These are phyloP conservation scores for Kryphioiulus occultus DNA, from an alignment of 2,888 invertebrate species.

Conservation along the genomic window DNA sequence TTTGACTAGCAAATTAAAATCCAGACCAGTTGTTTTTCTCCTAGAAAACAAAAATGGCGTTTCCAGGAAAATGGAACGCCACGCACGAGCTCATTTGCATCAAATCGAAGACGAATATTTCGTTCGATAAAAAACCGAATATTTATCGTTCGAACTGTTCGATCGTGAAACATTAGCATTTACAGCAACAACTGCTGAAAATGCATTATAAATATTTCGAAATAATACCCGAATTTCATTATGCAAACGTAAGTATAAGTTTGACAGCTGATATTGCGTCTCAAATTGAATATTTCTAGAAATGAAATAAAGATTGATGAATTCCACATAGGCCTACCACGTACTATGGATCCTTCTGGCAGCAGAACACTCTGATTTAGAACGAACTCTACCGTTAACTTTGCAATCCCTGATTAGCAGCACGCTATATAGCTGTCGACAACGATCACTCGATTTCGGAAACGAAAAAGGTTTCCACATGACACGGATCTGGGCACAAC, in stretches of 20 bases:
- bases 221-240: not conserved
- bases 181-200: too few relatives aligned
- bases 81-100: not conserved
- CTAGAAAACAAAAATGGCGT: not conserved
- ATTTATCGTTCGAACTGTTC: too few relatives aligned
- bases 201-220: not conserved
- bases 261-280: not conserved
- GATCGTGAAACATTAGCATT: too few relatives aligned
- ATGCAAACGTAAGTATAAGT: not conserved
- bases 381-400: not conserved
- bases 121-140: too few relatives aligned
- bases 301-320: not conserved
- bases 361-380: not conserved
- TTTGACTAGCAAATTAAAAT: too few relatives aligned
- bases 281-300: not conserved
- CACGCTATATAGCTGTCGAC: not conserved
- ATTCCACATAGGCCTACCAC: conserved; percentile 9
- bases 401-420: not conserved
- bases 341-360: conserved; percentile 3
- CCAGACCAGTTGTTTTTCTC: not conserved
- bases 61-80: not conserved
- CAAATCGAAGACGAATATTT: not conserved
- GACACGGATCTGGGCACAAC: not conserved
- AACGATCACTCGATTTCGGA: not conserved
- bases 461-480: not conserved